Conservation (phyloP, 2,113 vertebrate genomes). For the Bucco capensis region DNA sequence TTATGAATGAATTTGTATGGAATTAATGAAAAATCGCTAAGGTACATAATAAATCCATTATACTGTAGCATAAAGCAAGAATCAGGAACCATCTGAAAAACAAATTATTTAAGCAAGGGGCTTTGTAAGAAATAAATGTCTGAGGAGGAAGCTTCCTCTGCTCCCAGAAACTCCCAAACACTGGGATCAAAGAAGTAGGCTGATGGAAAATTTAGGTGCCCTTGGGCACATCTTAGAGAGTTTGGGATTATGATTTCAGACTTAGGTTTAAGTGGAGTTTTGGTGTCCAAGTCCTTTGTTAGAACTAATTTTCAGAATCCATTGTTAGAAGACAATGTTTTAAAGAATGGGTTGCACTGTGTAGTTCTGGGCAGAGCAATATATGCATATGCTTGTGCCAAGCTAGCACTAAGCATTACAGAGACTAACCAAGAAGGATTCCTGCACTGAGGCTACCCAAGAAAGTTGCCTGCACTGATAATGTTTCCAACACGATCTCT, state of each 20-base stretch:
- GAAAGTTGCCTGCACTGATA: neutral
- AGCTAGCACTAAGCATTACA: neutral
- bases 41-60: neutral
- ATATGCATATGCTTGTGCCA: neutral
- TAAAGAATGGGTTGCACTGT: accelerated
- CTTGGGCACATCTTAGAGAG: too few species aligned
- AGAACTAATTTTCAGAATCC: neutral
- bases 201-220: neutral
- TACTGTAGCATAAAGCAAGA: neutral
- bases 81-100: neutral
- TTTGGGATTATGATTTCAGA: neutral
- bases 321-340: neutral
- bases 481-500: neutral
- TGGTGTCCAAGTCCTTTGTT: accelerated
- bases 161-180: neutral
- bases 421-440: neutral
- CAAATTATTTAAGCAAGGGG: neutral
- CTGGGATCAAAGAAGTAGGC: neutral
- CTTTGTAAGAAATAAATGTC: neutral
- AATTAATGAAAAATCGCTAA: neutral
- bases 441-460: neutral
- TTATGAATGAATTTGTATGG: neutral
- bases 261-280: neutral
- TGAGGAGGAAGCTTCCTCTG: neutral
- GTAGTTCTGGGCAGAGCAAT: accelerated